Evolutionary conservation across 2,113 vertebrate species (phyloP).

Genomic region (Oreochromis spilurus): DNA sequence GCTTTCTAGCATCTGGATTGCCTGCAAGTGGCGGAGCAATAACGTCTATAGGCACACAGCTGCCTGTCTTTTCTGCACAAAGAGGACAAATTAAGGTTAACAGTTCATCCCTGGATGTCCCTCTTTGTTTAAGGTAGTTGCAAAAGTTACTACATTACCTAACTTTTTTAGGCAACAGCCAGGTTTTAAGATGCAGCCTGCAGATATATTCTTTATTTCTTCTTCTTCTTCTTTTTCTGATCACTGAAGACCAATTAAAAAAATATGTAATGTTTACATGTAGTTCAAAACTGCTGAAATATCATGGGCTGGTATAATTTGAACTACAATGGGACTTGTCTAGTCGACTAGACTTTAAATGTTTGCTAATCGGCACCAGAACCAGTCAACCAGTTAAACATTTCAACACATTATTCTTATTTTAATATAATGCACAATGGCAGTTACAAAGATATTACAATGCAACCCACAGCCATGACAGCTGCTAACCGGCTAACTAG

Average conservation of each 20-base stretch:
- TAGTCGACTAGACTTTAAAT: not conserved
- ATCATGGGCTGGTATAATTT: not conserved
- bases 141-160: not conserved
- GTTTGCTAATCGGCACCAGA: not conserved
- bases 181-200: not conserved
- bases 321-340: not conserved
- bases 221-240: not conserved
- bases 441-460: not conserved
- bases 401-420: not conserved
- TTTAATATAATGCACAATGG: not conserved
- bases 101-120: not conserved
- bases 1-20: conserved; percentile 56
- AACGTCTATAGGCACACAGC: not conserved
- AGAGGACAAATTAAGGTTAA: conserved; percentile 9
- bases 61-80: conserved; percentile 12
- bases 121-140: not conserved
- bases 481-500: not conserved
- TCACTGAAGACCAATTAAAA: not conserved
- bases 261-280: not conserved
- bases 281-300: not conserved
- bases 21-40: conserved; percentile 39
- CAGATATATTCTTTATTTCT: not conserved
- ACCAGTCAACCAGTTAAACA: not conserved
- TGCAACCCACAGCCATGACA: not conserved
- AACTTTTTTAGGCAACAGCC: not conserved